These are phyloP conservation scores for Brachyptera risi DNA, from an alignment of 2,888 invertebrate species.

Conservation along the genomic window DNA sequence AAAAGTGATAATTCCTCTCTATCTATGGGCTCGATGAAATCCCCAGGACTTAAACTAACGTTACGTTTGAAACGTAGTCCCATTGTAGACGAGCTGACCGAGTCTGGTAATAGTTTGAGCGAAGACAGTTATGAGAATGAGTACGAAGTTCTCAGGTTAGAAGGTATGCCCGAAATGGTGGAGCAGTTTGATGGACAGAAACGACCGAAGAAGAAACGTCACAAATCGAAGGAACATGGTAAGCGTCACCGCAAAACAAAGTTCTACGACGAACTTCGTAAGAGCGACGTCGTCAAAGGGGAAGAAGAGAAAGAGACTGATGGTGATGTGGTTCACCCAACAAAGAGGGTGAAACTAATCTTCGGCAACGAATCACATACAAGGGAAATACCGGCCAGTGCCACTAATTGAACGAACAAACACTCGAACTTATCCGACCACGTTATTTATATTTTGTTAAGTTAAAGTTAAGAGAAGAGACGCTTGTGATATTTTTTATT, in stretches of 20 bases:
- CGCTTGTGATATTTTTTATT: constrained; percentile 10
- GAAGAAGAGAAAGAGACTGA: constrained; percentile 38
- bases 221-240: constrained; percentile 51
- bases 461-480: not conserved
- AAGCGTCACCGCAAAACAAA: constrained; percentile 10
- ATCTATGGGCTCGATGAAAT: not conserved
- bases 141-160: constrained; percentile 79
- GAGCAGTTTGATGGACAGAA: constrained; percentile 24
- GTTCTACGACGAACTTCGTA: not conserved
- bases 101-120: constrained; percentile 67
- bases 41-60: constrained; percentile 62
- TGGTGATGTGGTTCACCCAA: constrained; percentile 51
- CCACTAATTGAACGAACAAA: not conserved
- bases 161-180: constrained; percentile 59
- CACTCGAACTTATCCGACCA: not conserved
- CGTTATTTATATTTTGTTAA: not conserved
- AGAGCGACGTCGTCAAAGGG: no score
- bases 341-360: constrained; percentile 81
- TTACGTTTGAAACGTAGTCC: constrained; percentile 84
- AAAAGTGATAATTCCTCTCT: constrained; percentile 1
- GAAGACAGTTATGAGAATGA: constrained; percentile 67
- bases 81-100: constrained; percentile 77
- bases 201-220: constrained; percentile 52
- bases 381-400: constrained; percentile 63
- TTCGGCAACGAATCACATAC: constrained; percentile 87